Base-by-base conservation (phyloP, 2,888 invertebrate genomes). In the Drosophila paracracens region DNA sequence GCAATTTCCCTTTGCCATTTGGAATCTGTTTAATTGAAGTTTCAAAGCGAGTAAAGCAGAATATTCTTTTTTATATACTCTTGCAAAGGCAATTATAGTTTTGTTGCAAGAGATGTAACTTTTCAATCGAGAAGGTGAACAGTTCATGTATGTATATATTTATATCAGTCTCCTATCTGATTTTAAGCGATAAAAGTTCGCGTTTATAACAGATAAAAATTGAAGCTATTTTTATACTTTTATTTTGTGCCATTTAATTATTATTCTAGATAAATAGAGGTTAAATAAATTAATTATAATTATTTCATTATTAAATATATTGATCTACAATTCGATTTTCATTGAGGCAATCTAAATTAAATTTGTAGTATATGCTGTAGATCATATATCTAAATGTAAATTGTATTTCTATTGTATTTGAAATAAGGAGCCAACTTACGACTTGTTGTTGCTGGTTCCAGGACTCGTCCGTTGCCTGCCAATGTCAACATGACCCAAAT, bases 401-500 rank as follows among this genome's bases (percentile, higher is more conserved):
- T 63, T 21, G 1, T 43, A 3, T 6, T 27, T 33, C 16, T 50
- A 21, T 43, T 72, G 18, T 25, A n/a, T 21, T 46, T 72, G 27
- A 58, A 48, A 36, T 51, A 33, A 7, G 11, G 13, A 56, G 16
- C 25, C 50, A 57, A 46, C 40, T 59, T 16, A 38, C 43, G 7
- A 29, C 53, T 51, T 46, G 60, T 50, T 77, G 72, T 58, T 53
- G 59, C 46, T 52, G 38, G 36, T 66, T 50, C 6, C 53, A 54
- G 25, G 52, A 50, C 6, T 29, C 29, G 16, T 50, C 51, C n/a
- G n/a, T 46, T 16, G 60, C 16, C 48, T 27, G 4, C 57, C 40
- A 66, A 53, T 66, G 69, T 76, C 81, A 81, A 81, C 69, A 79
- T 73, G 73, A 73, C 73, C 69, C 64, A 81, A 69, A 80, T 81